Evolutionary conservation across 2,888 invertebrate species (phyloP), one percentile per base, ranked within the genome.

Genomic region (Hirtodrosophila duncani): DNA sequence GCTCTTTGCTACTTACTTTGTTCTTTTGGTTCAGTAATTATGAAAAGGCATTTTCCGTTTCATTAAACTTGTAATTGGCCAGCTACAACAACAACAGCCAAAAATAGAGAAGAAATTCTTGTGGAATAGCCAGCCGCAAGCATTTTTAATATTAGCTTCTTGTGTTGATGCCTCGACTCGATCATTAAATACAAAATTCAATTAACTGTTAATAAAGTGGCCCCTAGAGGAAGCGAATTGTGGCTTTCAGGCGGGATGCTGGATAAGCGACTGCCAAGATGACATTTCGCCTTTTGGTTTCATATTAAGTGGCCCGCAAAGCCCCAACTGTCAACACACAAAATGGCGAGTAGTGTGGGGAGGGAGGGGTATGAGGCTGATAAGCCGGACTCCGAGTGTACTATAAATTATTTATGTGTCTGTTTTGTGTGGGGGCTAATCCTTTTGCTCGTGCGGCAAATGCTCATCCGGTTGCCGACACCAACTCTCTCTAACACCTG

Each of bases 151-250:
- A 56, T 48, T 55, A 52, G 48, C 44, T 42, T 9, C 6, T 7
- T 3, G 20, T 7, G 6, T 3, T 20, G 6, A 20, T 7, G 26
- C n/a, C n/a, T n/a, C n/a, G n/a, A n/a, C n/a, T n/a, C n/a, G n/a
- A 67, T 74, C 81, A 81, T 81, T 74, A 81, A 81, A 45, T 63
- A 62, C 65, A 69, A 74, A 72, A 77, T 77, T 77, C 78, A 77
- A 77, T 77, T 77, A 77, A 78, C 75, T 69, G 69, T 67, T 81
- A 65, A 77, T 81, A 77, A 74, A 78, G 74, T 56, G 61, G 52
- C 67, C 63, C n/a, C n/a, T n/a, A n/a, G 78, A 77, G 78, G 69
- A 78, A 67, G 60, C 43, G 50, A 41, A 42, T 51, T 24, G 33
- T 46, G 30, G 31, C 33, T 39, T 24, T 33, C 29, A 16, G 31